A percentile compares a stretch with the other conserved stretches of the same genome.
Evolutionary conservation across 1,140 invertebrate genomes (phyloP).

Genomic region (Drosophila sp.): DNA sequence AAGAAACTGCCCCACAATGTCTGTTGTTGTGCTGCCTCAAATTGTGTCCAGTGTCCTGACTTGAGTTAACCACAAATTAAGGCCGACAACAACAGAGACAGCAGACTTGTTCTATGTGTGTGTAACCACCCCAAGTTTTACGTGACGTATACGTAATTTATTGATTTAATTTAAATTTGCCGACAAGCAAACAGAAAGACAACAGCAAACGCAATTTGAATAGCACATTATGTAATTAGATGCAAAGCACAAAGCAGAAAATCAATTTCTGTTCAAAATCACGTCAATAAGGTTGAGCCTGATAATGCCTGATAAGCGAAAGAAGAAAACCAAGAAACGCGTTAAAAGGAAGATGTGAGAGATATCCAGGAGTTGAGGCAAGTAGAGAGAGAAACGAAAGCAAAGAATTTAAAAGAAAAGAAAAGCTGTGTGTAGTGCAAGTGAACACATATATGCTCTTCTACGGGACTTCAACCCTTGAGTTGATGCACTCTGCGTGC

Average conservation of each 20-base stretch:
- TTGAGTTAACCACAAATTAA: constrained; percentile 70
- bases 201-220: constrained; percentile 34
- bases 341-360: constrained; percentile 25
- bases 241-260: constrained; percentile 17
- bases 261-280: constrained; percentile 22
- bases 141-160: constrained; percentile 70
- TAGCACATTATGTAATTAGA: constrained; percentile 60
- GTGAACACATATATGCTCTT: not conserved
- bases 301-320: constrained; percentile 20
- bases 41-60: constrained; percentile 38
- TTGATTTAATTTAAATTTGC: constrained; percentile 73
- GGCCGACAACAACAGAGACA: constrained; percentile 57
- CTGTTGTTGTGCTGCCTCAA: constrained; percentile 35
- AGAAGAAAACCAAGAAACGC: constrained; percentile 3
- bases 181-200: constrained; percentile 33
- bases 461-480: too few relatives aligned
- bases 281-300: constrained; percentile 5
- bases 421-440: not conserved
- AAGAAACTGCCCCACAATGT: constrained; percentile 29
- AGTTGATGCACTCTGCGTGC: constrained; percentile 5
- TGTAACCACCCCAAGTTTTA: constrained; percentile 32
- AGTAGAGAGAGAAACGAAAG: too few relatives aligned
- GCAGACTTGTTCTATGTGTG: constrained; percentile 18
- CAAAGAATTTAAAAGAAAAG: not conserved
- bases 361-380: constrained; percentile 27